Conservation (phyloP, 2,113 vertebrate species). For the Rhea pennata region DNA sequence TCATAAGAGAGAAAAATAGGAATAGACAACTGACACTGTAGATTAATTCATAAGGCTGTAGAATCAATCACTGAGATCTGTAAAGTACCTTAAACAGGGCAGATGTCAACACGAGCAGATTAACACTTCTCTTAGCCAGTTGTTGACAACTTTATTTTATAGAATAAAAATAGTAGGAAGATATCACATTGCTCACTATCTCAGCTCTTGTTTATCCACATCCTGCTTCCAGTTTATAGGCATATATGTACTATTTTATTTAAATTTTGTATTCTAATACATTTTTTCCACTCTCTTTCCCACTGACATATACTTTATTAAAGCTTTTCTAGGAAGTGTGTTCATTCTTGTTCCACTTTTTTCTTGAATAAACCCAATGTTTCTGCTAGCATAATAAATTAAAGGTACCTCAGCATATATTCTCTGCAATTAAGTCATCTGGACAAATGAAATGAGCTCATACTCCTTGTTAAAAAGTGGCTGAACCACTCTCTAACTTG, state of each 20-base stretch:
- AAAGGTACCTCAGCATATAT: not conserved
- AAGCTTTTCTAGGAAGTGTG: not conserved
- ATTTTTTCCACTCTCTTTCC: not conserved
- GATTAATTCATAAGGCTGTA: slow-evolving; percentile 29
- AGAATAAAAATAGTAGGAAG: not conserved
- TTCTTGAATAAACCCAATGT: not conserved
- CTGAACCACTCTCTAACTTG: not conserved
- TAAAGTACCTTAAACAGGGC: not conserved
- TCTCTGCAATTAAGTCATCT: not conserved
- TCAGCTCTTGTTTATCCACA: not conserved
- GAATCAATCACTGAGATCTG: slow-evolving; percentile 22
- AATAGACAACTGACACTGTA: slow-evolving; percentile 32
- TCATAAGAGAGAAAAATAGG: slow-evolving; percentile 8
- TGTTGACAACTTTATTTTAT: not conserved
- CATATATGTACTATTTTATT: not conserved
- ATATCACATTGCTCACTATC: not conserved
- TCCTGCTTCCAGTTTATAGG: not conserved
- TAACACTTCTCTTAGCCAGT: not conserved
- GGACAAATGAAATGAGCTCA: not conserved
- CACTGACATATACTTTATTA: not conserved
- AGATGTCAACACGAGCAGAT: not conserved
- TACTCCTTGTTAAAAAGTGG: fast-evolving
- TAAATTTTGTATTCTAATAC: not conserved
- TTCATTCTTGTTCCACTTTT: not conserved
- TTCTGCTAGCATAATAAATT: not conserved